These are phyloP conservation scores for Hypsopygia costalis DNA, from an alignment of 2,888 invertebrate species.

Conservation along the genomic window DNA sequence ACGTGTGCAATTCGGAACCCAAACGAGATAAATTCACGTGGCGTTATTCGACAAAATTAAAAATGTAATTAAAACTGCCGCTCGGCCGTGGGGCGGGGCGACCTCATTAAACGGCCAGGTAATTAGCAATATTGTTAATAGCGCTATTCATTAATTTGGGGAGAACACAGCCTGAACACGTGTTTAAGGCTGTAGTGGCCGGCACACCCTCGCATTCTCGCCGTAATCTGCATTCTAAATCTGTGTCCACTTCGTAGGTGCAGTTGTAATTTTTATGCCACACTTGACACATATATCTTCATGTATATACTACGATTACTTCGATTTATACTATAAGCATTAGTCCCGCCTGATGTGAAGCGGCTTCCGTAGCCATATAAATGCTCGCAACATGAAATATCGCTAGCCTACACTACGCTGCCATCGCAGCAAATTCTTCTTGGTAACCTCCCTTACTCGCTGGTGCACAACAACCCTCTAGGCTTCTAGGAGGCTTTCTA, in stretches of 20 bases:
- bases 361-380: too few relatives aligned
- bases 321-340: too few relatives aligned
- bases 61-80: constrained; percentile 62
- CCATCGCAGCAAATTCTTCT: too few relatives aligned
- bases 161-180: constrained; percentile 28
- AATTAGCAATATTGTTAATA: constrained; percentile 74
- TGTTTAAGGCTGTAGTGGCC: constrained; percentile 9
- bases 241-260: neutral
- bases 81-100: constrained; percentile 40
- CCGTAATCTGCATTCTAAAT: neutral
- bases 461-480: too few relatives aligned
- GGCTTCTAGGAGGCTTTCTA: too few relatives aligned
- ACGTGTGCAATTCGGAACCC: constrained; percentile 2
- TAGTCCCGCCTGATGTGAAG: too few relatives aligned
- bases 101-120: constrained; percentile 69
- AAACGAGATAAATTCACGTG: constrained; percentile 12
- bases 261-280: too few relatives aligned
- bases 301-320: too few relatives aligned
- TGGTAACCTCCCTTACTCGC: too few relatives aligned
- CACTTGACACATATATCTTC: too few relatives aligned
- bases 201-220: neutral
- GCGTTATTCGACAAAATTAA: constrained; percentile 43
- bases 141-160: constrained; percentile 63
- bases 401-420: too few relatives aligned
- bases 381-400: too few relatives aligned